These are phyloP conservation scores for Muricea muricata DNA, from an alignment of 92 coral and sea anemone species.

Conservation along the genomic window DNA sequence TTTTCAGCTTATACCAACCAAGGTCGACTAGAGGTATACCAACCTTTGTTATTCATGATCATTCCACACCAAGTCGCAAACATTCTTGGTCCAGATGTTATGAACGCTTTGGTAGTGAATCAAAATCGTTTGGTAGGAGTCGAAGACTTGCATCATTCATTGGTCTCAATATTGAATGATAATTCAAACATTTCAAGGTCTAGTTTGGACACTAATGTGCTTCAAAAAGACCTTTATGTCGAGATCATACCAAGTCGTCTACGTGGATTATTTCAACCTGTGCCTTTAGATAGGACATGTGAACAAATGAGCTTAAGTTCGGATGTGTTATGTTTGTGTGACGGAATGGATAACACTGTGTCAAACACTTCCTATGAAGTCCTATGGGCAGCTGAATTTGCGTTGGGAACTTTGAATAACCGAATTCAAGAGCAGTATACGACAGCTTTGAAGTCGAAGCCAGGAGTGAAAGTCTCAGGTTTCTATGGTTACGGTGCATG, in stretches of 20 bases:
- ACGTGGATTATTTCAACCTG: conserved; percentile 74
- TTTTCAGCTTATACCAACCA: conserved; percentile 6
- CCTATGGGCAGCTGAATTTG: conserved; percentile 91
- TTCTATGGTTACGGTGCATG: conserved; percentile 84
- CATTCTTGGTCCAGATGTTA: conserved; percentile 69
- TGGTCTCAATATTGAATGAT: conserved; percentile 47
- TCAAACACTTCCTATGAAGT: conserved; percentile 61
- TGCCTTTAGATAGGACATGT: conserved; percentile 85
- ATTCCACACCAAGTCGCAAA: conserved; percentile 81
- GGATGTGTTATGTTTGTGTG: conserved; percentile 86
- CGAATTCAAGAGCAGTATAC: conserved; percentile 77
- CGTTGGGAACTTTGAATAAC: conserved; percentile 84
- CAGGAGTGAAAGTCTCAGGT: not conserved
- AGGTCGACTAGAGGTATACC: conserved; percentile 49
- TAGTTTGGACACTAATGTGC: not conserved
- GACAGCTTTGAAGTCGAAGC: conserved; percentile 21
- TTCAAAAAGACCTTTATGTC: not conserved
- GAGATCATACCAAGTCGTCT: not conserved
- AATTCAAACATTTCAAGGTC: not conserved
- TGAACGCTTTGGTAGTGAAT: conserved; percentile 74
- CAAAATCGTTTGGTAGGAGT: conserved; percentile 80
- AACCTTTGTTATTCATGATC: conserved; percentile 87
- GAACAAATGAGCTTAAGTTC: conserved; percentile 69
- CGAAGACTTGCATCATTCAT: conserved; percentile 72
- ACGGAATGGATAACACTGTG: conserved; percentile 81